Conservation (phyloP, 2,113 vertebrate species). For the Sylvietta virens region DNA sequence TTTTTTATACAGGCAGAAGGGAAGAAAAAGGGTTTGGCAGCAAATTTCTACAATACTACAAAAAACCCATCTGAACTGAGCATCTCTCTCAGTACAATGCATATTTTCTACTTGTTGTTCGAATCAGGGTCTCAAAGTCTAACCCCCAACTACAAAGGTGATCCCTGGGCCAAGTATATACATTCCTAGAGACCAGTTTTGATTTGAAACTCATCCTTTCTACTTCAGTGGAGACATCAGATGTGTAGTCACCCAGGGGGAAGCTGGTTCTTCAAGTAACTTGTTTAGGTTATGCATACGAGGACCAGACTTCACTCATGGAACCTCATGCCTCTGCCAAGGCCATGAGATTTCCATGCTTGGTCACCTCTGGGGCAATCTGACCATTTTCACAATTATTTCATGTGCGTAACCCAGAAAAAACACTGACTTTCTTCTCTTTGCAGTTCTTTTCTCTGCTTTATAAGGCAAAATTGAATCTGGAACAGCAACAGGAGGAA, state of each 20-base stretch:
- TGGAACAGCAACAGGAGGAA: not conserved
- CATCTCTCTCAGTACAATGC: not conserved
- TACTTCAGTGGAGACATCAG: not conserved
- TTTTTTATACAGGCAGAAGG: slow-evolving; percentile 60
- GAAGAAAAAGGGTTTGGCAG: not conserved
- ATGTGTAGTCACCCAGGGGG: not conserved
- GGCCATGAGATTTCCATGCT: not conserved
- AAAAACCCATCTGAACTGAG: not conserved
- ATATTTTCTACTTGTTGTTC: not conserved
- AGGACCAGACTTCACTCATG: not conserved
- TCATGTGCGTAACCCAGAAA: not conserved
- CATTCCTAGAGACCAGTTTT: not conserved
- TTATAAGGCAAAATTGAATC: not conserved
- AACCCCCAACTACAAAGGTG: not conserved
- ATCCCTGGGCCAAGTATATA: not conserved
- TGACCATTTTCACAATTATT: not conserved
- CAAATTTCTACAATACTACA: not conserved
- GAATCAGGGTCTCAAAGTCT: not conserved
- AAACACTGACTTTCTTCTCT: not conserved
- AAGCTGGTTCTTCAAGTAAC: not conserved
- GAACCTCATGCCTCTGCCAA: not conserved
- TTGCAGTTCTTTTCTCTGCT: not conserved
- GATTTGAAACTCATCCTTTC: not conserved
- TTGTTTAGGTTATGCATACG: not conserved
- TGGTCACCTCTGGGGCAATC: not conserved